These are phyloP conservation scores for Pammene aurita DNA, from an alignment of 2,888 invertebrate species.

Conservation along the genomic window DNA sequence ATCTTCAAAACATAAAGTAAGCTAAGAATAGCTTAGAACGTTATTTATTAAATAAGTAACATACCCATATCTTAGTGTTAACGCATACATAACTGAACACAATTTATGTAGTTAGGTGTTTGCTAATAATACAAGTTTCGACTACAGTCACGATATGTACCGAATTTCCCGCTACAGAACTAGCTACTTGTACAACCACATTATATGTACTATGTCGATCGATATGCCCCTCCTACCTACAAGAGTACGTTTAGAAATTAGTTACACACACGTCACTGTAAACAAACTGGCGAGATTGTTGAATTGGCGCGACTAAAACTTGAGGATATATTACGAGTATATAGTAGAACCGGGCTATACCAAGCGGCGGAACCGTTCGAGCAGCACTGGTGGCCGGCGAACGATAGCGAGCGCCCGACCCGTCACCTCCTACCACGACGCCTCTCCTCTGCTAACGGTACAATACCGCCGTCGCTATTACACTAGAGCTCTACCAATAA, in stretches of 20 bases:
- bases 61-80: conserved; percentile 42
- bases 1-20: background rate
- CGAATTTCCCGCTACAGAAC: conserved; percentile 36
- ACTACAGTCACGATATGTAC: conserved; percentile 34
- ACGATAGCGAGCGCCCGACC: conserved; percentile 79
- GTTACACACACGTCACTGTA: conserved; percentile 75
- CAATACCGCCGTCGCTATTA: conserved; percentile 50
- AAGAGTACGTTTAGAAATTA: conserved; percentile 55
- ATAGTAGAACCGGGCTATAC: conserved; percentile 62
- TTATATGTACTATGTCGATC: conserved; percentile 46
- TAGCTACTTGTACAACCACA: conserved; percentile 5
- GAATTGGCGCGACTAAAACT: conserved; percentile 59
- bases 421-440: conserved; percentile 71
- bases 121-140: conserved; percentile 54
- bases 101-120: conserved; percentile 51
- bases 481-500: conserved; percentile 44
- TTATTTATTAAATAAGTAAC: conserved; percentile 11
- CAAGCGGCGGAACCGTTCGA: conserved; percentile 74
- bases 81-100: conserved; percentile 50
- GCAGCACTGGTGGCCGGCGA: conserved; percentile 77
- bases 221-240: conserved; percentile 58
- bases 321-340: too few relatives aligned
- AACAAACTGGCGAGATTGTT: conserved; percentile 68
- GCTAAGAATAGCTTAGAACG: background rate
- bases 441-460: conserved; percentile 52